These are phyloP conservation scores for Oncopodura yosiiana DNA, from an alignment of 1,140 invertebrate species.

Conservation along the genomic window DNA sequence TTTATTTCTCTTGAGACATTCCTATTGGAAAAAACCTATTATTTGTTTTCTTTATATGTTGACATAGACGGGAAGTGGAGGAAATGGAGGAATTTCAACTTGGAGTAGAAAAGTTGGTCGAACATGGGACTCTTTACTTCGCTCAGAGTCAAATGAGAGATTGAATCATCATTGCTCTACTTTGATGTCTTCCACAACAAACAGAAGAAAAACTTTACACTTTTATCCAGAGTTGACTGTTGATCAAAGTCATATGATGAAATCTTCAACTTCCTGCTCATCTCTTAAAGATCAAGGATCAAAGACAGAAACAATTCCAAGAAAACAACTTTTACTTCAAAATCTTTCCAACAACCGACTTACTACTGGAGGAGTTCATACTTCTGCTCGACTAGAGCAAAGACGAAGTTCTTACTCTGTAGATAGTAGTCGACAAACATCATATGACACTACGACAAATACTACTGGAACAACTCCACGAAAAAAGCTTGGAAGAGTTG, in stretches of 20 bases:
- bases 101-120: slow-evolving; percentile 54
- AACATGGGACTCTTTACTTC: slow-evolving; percentile 52
- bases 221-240: slow-evolving; percentile 5
- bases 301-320: not conserved
- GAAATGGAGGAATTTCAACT: slow-evolving; percentile 45
- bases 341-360: no score
- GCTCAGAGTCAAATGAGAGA: slow-evolving; percentile 48
- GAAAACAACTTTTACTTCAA: not conserved
- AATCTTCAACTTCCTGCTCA: not conserved
- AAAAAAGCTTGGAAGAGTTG: slow-evolving; percentile 48
- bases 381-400: not conserved
- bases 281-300: not conserved
- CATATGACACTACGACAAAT: not conserved
- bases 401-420: not conserved
- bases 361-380: not conserved
- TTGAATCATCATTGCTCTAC: not conserved
- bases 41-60: no score
- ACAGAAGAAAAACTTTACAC: slow-evolving; percentile 23
- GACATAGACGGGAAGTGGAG: no score
- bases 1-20: not conserved
- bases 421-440: not conserved
- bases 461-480: slow-evolving; percentile 34
- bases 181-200: slow-evolving; percentile 10
- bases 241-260: not conserved
- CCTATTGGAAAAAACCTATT: not conserved